Evolutionary conservation across 2,797 vertebrate genomes (phyloP).

Genomic region (Crenuchus spilurus): DNA sequence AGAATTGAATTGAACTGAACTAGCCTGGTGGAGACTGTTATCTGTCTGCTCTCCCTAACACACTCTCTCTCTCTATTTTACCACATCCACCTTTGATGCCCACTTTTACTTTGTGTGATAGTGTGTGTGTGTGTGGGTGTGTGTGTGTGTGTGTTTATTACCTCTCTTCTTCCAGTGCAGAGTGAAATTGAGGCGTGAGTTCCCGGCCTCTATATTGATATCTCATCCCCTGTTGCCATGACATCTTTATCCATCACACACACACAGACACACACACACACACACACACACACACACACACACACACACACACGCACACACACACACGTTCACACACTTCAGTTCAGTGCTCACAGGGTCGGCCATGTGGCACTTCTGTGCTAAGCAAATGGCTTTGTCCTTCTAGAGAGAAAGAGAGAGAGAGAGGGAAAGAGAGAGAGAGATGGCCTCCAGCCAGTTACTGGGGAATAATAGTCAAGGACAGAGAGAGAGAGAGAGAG

Average conservation of each 20-base stretch:
- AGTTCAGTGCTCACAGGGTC: neutral
- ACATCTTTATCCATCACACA: conserved; percentile 33
- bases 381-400: conserved; percentile 24
- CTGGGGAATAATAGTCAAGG: conserved; percentile 11
- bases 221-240: conserved; percentile 1
- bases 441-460: conserved; percentile 17
- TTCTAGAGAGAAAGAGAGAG: neutral
- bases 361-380: neutral
- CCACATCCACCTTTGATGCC: too few species aligned
- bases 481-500: neutral
- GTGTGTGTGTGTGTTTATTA: neutral
- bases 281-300: conserved; percentile 3
- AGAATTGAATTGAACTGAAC: too few species aligned
- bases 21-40: too few species aligned
- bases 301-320: neutral
- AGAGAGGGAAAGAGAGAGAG: neutral
- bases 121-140: conserved; percentile 3
- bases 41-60: too few species aligned
- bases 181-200: conserved; percentile 16
- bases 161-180: conserved; percentile 1
- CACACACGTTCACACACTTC: neutral
- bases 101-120: too few species aligned
- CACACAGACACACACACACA: neutral
- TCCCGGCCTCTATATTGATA: conserved; percentile 37
- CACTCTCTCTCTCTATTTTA: too few species aligned